A percentile compares a stretch with the other conserved stretches of the same genome.
Evolutionary conservation across 2,113 vertebrate species (phyloP).

Genomic region (Urocolius indicus): DNA sequence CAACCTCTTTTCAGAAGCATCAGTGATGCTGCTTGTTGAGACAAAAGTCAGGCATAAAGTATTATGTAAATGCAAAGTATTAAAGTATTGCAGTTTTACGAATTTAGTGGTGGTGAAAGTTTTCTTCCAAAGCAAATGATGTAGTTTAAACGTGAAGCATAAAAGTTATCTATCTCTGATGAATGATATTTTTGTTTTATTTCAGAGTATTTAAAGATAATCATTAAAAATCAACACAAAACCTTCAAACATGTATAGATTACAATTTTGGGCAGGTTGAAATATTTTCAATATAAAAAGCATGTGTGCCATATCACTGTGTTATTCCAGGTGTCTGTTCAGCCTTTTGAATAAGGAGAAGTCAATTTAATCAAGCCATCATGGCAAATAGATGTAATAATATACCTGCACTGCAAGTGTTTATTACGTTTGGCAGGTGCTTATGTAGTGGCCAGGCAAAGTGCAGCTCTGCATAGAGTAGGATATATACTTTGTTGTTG

Average conservation of each 20-base stretch:
- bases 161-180: neutral
- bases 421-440: conserved; percentile 18
- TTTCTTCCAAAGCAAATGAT: neutral
- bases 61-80: neutral
- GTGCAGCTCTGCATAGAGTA: neutral
- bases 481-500: neutral
- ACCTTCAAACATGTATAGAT: neutral
- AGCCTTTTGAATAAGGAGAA: conserved; percentile 12
- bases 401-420: conserved; percentile 2
- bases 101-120: neutral
- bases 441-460: conserved; percentile 7
- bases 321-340: neutral
- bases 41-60: neutral
- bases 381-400: neutral
- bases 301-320: neutral
- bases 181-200: neutral
- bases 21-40: neutral
- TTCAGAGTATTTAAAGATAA: neutral
- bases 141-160: neutral
- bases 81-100: neutral
- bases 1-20: neutral
- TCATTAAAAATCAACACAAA: neutral
- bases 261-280: neutral
- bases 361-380: conserved; percentile 16
- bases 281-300: neutral